A percentile compares a stretch with the other conserved stretches of the same genome.
Conservation (phyloP, 2,888 invertebrate species). For the Eudasyphora cyanicolor region DNA sequence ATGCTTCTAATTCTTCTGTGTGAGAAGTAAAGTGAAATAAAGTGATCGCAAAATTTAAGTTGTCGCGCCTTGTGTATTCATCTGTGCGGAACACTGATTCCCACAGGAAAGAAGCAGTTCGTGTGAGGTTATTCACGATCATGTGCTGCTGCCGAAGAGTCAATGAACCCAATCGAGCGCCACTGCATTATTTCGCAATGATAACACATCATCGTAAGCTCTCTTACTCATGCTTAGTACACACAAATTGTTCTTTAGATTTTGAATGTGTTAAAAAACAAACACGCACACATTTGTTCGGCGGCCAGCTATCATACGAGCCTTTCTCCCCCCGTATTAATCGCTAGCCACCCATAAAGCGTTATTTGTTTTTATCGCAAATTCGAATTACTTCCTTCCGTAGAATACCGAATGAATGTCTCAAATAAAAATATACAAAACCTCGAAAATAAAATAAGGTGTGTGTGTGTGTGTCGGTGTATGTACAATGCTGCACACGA, state of each 20-base stretch:
- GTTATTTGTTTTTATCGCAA: constrained; percentile 1
- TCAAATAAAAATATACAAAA: background rate
- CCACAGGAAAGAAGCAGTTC: background rate
- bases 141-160: constrained; percentile 43
- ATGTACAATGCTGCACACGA: background rate
- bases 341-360: background rate
- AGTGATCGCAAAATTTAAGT: background rate
- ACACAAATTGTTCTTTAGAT: background rate
- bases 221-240: constrained; percentile 19
- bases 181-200: constrained; percentile 52
- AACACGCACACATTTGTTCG: background rate
- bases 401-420: background rate
- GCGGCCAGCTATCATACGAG: background rate
- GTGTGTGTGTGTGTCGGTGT: too few species aligned
- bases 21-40: background rate
- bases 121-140: constrained; percentile 60
- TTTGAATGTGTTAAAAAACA: background rate
- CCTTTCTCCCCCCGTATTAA: background rate
- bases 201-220: constrained; percentile 41
- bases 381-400: constrained; percentile 50
- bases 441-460: too few species aligned
- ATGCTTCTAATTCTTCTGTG: background rate
- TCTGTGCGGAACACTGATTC: background rate
- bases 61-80: background rate
- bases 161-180: constrained; percentile 52